Evolutionary conservation across 2,888 invertebrate species (phyloP), one percentile per base, ranked within the genome.

Genomic region (Hipparchia sbordonii): DNA sequence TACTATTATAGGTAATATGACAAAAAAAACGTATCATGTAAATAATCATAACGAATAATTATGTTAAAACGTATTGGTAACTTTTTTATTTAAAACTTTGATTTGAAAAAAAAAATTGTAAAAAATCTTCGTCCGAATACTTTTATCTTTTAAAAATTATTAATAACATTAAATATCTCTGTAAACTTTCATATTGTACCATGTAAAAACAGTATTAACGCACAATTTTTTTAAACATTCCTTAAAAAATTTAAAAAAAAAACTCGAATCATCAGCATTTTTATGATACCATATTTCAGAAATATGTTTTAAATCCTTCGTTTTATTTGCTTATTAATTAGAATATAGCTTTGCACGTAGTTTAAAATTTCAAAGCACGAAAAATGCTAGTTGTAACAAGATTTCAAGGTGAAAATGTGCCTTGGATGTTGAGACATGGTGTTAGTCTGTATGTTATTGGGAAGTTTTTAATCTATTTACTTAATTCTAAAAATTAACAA

Each of bases 381-480:
- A 71, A 68, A 59, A 51, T 57, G 46, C 8, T 48, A 33, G 48
- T 71, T 72, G 33, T 9, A 65, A 66, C 51, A 13, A 72, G 48
- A 57, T 59, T 56, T 63, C 67, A 68, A 65, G 72, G 72, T 75
- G 60, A 57, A 67, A 56, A 71, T 70, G 80, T 79, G 80, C 80
- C 80, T 80, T 80, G 76, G 23, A 68, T 71, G 68, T 77, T 74
- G 75, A 56, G 54, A 70, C 56, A 48, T 63, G 10, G 57, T 33
- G 52, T 65, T 2, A 65, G 65, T 10, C 23, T 62, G 46, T 13
- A n/a, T 63, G 51, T 63, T 12, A 63, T 51, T 63, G 48, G 51
- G n/a, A 63, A 51, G 33, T 23, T 63, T 23, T 23, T 48, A 48
- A 48, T 63, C 51, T 48, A 23, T 48, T 59, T 39, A 39, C 39